Evolutionary conservation across 2,888 invertebrate species (phyloP).

Genomic region (Drosophila borealis): DNA sequence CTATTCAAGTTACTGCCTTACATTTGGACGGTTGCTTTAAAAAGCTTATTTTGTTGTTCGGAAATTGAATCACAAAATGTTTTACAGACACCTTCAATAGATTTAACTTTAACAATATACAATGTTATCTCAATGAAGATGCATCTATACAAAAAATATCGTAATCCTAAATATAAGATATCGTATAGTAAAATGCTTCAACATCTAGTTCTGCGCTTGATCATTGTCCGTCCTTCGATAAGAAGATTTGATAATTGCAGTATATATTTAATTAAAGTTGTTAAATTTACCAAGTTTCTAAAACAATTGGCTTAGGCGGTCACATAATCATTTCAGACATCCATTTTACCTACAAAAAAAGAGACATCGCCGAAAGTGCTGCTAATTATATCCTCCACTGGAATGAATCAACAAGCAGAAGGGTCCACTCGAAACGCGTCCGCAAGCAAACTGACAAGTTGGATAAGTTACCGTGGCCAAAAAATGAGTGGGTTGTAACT

Average conservation of each 20-base stretch:
- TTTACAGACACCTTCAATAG: background rate
- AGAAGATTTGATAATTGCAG: background rate
- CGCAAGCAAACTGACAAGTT: slow-evolving; percentile 52
- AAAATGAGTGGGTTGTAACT: slow-evolving; percentile 32
- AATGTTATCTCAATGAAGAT: background rate
- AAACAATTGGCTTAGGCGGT: background rate
- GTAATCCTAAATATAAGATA: too few species aligned
- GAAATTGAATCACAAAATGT: slow-evolving; percentile 20
- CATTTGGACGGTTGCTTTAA: slow-evolving; percentile 19
- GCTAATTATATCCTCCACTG: slow-evolving; percentile 60
- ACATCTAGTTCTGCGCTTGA: too few species aligned
- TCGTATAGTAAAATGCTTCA: too few species aligned
- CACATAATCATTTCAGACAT: background rate
- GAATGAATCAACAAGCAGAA: slow-evolving; percentile 56
- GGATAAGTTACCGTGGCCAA: slow-evolving; percentile 59
- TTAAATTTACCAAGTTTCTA: background rate
- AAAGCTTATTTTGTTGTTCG: slow-evolving; percentile 13
- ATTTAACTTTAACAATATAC: background rate
- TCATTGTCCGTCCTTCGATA: too few species aligned
- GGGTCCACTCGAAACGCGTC: slow-evolving; percentile 17
- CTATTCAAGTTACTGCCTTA: slow-evolving; percentile 41
- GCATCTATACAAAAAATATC: too few species aligned
- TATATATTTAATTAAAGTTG: background rate
- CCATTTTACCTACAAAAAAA: background rate
- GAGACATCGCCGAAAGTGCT: slow-evolving; percentile 26